Evolutionary conservation across 2,888 invertebrate genomes (phyloP), one percentile per base, ranked within the genome.

Genomic region (Chloroclystis v-ata): DNA sequence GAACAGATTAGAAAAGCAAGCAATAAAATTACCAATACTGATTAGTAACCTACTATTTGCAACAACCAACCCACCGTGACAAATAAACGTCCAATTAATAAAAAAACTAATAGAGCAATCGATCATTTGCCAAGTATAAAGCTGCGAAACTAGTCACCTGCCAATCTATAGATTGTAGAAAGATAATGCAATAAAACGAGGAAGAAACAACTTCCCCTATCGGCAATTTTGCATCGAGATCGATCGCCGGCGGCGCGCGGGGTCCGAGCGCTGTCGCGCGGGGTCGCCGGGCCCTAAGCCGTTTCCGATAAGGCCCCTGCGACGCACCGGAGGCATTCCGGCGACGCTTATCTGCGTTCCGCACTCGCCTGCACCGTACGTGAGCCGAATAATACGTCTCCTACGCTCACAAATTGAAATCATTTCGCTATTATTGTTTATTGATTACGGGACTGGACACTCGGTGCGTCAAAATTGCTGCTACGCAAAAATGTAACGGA

Each of bases 271-370:
- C 80, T 79, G 86, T 84, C 83, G 80, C 84, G 75, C 79, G 75
- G 76, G 84, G 85, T 84, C 82, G 85, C 79, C 82, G 78, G 85
- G 80, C 77, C 78, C 79, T 87, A 89, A 89, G 88, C 88, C 87
- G 83, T 87, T 86, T 88, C 82, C 87, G 89, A 89, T 89, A 88
- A 88, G 85, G 72, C 82, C 82, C 82, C 79, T 42, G 49, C 33
- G 28, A 65, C 59, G 65, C 65, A 70, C 73, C 73, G 68, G 72
- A 69, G 78, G 75, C 60, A 75, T 78, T 71, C 69, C 60, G 72
- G 72, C 68, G 67, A 67, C 72, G 76, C 82, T 79, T 84, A 83
- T 84, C 85, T 82, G 78, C 79, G 77, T 74, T 76, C 72, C 80
- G 67, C 84, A 80, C 75, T 77, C 82, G 73, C 75, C 75, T 75